Conservation (phyloP, 1,140 invertebrate genomes). For the Acromyrmex heyeri region DNA sequence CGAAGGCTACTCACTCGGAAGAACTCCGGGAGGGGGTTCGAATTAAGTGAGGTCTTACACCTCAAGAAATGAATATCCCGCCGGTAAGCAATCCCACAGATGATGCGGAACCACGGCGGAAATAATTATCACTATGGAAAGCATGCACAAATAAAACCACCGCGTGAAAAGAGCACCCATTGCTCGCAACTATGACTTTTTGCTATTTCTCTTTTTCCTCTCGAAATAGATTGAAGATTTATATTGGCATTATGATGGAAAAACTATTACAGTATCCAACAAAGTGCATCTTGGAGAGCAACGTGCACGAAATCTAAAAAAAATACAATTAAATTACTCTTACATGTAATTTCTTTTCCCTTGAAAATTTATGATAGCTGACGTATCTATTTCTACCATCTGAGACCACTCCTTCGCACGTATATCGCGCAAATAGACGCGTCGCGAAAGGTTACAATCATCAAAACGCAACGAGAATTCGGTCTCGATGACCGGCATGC, state of each 20-base stretch:
- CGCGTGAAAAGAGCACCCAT: conserved; percentile 21
- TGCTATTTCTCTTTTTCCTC: background rate
- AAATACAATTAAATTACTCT: background rate
- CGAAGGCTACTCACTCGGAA: conserved; percentile 39
- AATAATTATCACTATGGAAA: conserved; percentile 33
- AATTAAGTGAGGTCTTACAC: conserved; percentile 73
- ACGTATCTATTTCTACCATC: background rate
- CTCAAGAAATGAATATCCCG: conserved; percentile 31
- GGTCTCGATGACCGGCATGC: conserved; percentile 78
- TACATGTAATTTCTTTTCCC: background rate
- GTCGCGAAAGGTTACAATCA: conserved; percentile 32
- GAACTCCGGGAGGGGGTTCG: conserved; percentile 64
- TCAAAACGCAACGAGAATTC: conserved; percentile 59
- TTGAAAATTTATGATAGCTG: conserved; percentile 12
- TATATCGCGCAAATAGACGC: background rate
- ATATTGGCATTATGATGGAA: background rate
- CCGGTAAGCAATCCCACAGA: conserved; percentile 24
- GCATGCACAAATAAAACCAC: background rate
- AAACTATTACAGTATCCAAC: no score
- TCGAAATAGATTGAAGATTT: background rate
- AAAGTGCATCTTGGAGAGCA: background rate
- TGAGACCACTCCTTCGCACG: background rate
- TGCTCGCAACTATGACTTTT: conserved; percentile 7
- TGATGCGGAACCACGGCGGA: conserved; percentile 26
- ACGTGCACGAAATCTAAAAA: background rate